Conservation (phyloP, 2,113 vertebrate species). For the Mobula birostris region DNA sequence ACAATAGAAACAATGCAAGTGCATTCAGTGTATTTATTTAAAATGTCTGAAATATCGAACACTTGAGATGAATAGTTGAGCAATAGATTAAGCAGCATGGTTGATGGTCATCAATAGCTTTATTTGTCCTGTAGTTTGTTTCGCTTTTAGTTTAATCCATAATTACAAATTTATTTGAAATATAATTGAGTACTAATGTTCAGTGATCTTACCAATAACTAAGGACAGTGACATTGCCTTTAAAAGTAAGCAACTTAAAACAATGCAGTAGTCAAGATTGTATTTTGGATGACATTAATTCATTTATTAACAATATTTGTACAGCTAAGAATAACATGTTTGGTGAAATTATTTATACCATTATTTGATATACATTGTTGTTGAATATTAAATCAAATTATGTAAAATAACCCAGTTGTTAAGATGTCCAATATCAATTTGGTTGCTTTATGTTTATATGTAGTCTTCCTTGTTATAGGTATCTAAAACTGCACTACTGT, state of each 20-base stretch:
- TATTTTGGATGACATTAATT: background rate
- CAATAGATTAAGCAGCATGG: background rate
- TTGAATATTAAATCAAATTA: background rate
- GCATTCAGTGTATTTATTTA: too few relatives aligned
- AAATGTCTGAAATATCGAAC: too few relatives aligned
- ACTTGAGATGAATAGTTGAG: background rate
- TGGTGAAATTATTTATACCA: background rate
- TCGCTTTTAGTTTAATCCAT: background rate
- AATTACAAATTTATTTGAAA: background rate
- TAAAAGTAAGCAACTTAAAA: background rate
- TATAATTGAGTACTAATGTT: background rate
- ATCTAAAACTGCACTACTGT: background rate
- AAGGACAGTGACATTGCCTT: background rate
- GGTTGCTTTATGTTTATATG: background rate
- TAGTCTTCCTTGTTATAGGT: background rate
- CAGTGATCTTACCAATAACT: background rate
- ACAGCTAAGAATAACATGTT: background rate
- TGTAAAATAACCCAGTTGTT: background rate
- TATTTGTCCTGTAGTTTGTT: background rate
- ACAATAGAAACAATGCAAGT: background rate
- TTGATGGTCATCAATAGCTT: background rate
- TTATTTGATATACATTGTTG: background rate
- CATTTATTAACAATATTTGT: background rate
- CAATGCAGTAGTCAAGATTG: background rate
- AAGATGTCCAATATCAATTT: background rate